A percentile compares a stretch with the other conserved stretches of the same genome.
These are phyloP conservation scores for Platygyra sinensis DNA, from an alignment of 64 coral and sea anemone species.

Conservation along the genomic window DNA sequence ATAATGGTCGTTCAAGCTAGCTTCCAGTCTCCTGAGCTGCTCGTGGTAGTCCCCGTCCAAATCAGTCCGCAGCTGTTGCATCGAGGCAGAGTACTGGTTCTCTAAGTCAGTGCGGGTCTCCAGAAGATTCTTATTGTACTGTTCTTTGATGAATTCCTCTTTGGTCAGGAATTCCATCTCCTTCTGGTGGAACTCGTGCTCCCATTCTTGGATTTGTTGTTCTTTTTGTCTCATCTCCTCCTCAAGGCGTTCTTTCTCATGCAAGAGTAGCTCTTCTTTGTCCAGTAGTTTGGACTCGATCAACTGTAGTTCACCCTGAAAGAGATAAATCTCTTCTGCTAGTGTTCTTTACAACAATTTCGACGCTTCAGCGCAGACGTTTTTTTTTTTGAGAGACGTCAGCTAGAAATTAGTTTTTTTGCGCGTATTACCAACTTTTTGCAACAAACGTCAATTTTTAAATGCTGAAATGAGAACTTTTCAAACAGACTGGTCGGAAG, in stretches of 20 bases:
- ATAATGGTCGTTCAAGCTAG: slow-evolving; percentile 59
- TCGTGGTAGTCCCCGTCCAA: slow-evolving; percentile 57
- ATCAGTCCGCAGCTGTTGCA: slow-evolving; percentile 72
- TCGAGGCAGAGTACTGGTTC: slow-evolving; percentile 62
- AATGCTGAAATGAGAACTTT: no score
- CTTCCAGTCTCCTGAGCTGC: slow-evolving; percentile 49
- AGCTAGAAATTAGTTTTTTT: no score
- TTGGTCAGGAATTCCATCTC: slow-evolving; percentile 72
- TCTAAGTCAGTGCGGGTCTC: slow-evolving; percentile 76
- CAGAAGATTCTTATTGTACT: slow-evolving; percentile 64
- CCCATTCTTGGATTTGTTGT: slow-evolving; percentile 84
- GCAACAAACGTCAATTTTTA: no score
- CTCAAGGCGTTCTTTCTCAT: slow-evolving; percentile 80
- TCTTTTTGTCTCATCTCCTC: slow-evolving; percentile 91
- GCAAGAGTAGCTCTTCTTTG: slow-evolving; percentile 83
- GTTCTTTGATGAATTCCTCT: slow-evolving; percentile 66
- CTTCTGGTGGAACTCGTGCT: slow-evolving; percentile 90
- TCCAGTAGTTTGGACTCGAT: slow-evolving; percentile 83
- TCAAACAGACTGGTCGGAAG: no score
- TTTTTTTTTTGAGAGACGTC: no score
- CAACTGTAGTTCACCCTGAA: slow-evolving; percentile 78
- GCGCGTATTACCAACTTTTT: no score
- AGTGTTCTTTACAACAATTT: neutral
- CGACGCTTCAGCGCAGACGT: no score
- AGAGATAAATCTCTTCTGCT: neutral